A percentile compares a stretch with the other conserved stretches of the same genome.
phyloP scores from a whole-genome alignment of 2,797 vertebrate genomes.

The Amblyopsis hoosieri region DNA sequence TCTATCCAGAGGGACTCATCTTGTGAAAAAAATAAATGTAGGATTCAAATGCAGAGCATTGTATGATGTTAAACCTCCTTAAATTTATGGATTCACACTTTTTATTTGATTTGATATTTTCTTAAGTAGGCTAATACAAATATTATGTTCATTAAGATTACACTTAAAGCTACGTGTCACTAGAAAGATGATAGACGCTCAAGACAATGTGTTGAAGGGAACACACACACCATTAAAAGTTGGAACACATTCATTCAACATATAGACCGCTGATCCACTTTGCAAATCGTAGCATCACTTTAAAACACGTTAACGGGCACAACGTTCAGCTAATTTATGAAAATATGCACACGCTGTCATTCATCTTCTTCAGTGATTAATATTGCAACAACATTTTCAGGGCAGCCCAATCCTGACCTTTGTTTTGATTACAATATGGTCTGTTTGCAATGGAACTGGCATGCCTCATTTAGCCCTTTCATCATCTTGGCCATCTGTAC shows the following conservation, averaged over 20 bases:
- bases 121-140: neutral
- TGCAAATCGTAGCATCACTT: neutral
- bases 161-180: no score
- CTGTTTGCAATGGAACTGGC: conserved; percentile 25
- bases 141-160: no score
- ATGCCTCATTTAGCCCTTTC: conserved; percentile 38
- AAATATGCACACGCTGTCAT: conserved; percentile 22
- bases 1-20: conserved; percentile 15
- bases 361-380: conserved; percentile 5
- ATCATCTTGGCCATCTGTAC: conserved; percentile 43
- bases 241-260: no score
- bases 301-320: neutral
- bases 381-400: neutral
- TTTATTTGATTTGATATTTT: neutral
- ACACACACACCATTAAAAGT: no score
- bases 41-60: conserved; percentile 14
- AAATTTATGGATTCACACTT: no score
- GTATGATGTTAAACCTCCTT: no score
- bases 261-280: neutral
- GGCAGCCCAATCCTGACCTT: conserved; percentile 30
- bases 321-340: conserved; percentile 30
- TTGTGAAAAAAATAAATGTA: neutral
- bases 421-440: conserved; percentile 55
- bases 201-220: neutral
- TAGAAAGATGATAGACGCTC: no score